phyloP scores from a whole-genome alignment of 2,113 vertebrate genomes.

The Pangasianodon hypophthalmus region DNA sequence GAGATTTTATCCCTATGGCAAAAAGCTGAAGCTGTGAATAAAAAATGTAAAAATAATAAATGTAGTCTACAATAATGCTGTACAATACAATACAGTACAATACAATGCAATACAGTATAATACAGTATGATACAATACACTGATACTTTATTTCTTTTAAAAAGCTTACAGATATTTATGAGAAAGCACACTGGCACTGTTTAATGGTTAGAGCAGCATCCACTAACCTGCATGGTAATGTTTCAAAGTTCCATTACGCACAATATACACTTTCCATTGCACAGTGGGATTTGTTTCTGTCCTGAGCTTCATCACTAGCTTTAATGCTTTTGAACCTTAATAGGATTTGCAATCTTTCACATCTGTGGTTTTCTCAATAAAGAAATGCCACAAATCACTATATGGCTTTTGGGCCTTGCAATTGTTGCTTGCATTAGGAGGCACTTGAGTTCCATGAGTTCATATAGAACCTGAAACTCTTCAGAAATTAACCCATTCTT shows the following conservation, averaged over 20 bases:
- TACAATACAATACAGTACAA: too few relatives aligned
- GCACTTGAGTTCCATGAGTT: slow-evolving; percentile 17
- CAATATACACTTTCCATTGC: slow-evolving; percentile 6
- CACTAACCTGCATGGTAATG: slow-evolving; percentile 9
- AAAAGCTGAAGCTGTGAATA: background rate
- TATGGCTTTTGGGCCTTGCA: background rate
- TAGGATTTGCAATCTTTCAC: slow-evolving; percentile 14
- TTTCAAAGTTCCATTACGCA: background rate
- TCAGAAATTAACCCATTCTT: background rate
- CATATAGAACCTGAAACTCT: background rate
- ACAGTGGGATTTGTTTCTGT: slow-evolving; percentile 7
- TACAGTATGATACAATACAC: background rate
- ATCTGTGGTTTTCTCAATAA: slow-evolving; percentile 25
- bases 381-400: slow-evolving; percentile 29
- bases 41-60: background rate
- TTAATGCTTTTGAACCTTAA: slow-evolving; percentile 22
- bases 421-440: slow-evolving; percentile 2
- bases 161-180: background rate
- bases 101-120: background rate
- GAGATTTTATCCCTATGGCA: background rate
- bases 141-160: background rate
- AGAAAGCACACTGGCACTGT: background rate
- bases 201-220: background rate
- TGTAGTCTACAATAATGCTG: background rate
- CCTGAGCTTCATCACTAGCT: background rate